A percentile compares a stretch with the other conserved stretches of the same genome.
phyloP scores from a whole-genome alignment of 2,888 invertebrate species.

The Metalampra italica region DNA sequence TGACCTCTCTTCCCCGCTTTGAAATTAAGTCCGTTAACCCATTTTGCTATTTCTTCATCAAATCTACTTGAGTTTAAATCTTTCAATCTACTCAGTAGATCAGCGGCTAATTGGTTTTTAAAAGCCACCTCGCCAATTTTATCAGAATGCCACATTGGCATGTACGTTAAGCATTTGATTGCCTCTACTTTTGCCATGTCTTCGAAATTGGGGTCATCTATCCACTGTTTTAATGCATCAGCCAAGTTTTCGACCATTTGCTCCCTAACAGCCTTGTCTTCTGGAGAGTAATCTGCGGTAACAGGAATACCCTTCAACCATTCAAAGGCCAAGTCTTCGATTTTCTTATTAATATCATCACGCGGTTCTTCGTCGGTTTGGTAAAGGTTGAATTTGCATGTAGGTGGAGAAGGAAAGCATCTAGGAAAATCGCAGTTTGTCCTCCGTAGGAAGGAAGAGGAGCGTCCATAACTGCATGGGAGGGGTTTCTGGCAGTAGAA shows the following conservation, averaged over 20 bases:
- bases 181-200: constrained; percentile 24
- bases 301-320: constrained; percentile 41
- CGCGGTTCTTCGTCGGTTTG: neutral
- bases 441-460: neutral
- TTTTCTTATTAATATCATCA: constrained; percentile 4
- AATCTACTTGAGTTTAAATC: constrained; percentile 14
- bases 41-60: constrained; percentile 20
- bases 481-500: constrained; percentile 17
- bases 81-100: constrained; percentile 19
- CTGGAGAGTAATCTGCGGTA: constrained; percentile 21
- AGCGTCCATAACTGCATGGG: constrained; percentile 14
- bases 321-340: constrained; percentile 21
- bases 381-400: neutral
- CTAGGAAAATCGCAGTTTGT: neutral
- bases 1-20: constrained; percentile 12
- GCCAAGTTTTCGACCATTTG: constrained; percentile 21
- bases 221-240: constrained; percentile 20
- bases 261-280: constrained; percentile 22
- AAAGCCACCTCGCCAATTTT: constrained; percentile 23
- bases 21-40: constrained; percentile 21
- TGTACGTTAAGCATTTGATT: constrained; percentile 21
- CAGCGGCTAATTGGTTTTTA: constrained; percentile 26
- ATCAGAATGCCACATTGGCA: constrained; percentile 41
- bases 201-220: constrained; percentile 21
- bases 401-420: neutral